Percentiles rank a stretch among this genome's conserved stretches.
Conservation (phyloP, 2,797 vertebrate genomes). For the Triplophysa bombifrons region DNA sequence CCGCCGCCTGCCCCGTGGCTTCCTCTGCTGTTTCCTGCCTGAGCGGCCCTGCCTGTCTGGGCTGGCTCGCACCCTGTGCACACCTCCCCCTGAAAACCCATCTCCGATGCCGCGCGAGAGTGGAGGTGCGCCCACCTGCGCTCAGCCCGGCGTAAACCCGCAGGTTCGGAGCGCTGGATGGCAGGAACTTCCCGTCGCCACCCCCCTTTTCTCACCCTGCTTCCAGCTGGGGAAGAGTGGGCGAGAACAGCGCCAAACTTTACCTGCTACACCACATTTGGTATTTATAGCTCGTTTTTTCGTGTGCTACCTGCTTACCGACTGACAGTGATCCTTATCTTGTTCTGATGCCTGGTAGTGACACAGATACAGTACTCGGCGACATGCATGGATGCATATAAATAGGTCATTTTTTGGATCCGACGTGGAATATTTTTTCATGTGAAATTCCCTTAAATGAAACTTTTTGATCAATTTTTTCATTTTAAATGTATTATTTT, state of each 20-base stretch:
- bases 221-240: slow-evolving; percentile 56
- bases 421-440: not conserved
- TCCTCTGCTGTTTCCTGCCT: slow-evolving; percentile 57
- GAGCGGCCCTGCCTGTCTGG: slow-evolving; percentile 54
- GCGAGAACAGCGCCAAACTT: slow-evolving; percentile 50
- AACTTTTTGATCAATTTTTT: not conserved
- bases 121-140: slow-evolving; percentile 65
- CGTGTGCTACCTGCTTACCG: slow-evolving; percentile 46
- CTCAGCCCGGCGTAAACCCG: slow-evolving; percentile 42
- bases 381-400: slow-evolving; percentile 18
- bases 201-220: slow-evolving; percentile 43
- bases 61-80: slow-evolving; percentile 8
- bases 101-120: slow-evolving; percentile 51
- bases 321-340: slow-evolving; percentile 52
- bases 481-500: no score
- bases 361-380: slow-evolving; percentile 46
- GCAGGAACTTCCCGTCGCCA: slow-evolving; percentile 62
- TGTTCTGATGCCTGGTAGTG: slow-evolving; percentile 45
- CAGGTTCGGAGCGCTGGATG: slow-evolving; percentile 62
- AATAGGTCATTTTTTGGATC: slow-evolving; percentile 3
- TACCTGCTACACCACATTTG: slow-evolving; percentile 44
- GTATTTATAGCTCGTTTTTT: slow-evolving; percentile 53
- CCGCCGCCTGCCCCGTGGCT: slow-evolving; percentile 59
- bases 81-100: slow-evolving; percentile 31
- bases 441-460: no score